Percentiles rank a stretch among this genome's conserved stretches.
phyloP scores from a whole-genome alignment of 1,140 invertebrate species.

The Drosophila prosaltans region DNA sequence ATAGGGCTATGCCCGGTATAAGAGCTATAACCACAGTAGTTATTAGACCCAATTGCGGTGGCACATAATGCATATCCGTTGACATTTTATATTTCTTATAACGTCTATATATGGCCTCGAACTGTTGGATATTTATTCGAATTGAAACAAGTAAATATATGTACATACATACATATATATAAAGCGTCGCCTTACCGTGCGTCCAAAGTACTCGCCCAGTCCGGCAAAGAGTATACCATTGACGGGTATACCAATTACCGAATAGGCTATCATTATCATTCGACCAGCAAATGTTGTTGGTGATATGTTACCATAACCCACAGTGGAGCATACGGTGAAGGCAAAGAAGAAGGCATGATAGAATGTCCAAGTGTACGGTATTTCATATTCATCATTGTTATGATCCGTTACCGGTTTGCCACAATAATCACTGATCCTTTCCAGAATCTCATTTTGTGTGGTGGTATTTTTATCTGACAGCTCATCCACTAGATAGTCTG shows the following conservation, averaged over 20 bases:
- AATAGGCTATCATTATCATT: slow-evolving; percentile 96
- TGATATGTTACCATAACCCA: slow-evolving; percentile 94
- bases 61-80: slow-evolving; percentile 85
- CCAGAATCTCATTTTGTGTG: slow-evolving; percentile 86
- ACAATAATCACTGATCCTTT: slow-evolving; percentile 87
- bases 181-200: slow-evolving; percentile 84
- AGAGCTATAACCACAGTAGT: slow-evolving; percentile 91
- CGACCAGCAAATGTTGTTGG: slow-evolving; percentile 92
- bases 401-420: slow-evolving; percentile 87
- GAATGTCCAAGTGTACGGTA: slow-evolving; percentile 91
- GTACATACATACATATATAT: too few relatives aligned
- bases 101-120: slow-evolving; percentile 88
- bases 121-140: slow-evolving; percentile 82
- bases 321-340: slow-evolving; percentile 96
- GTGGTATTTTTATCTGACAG: slow-evolving; percentile 85
- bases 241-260: slow-evolving; percentile 96
- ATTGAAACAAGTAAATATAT: background rate
- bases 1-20: slow-evolving; percentile 93
- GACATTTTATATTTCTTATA: slow-evolving; percentile 89
- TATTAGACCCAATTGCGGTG: slow-evolving; percentile 88
- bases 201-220: slow-evolving; percentile 92
- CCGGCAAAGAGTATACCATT: slow-evolving; percentile 93
- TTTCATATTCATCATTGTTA: slow-evolving; percentile 85
- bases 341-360: slow-evolving; percentile 97
- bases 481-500: slow-evolving; percentile 86